Evolutionary conservation across 2,797 vertebrate species (phyloP).

Genomic region (Fringilla coelebs): DNA sequence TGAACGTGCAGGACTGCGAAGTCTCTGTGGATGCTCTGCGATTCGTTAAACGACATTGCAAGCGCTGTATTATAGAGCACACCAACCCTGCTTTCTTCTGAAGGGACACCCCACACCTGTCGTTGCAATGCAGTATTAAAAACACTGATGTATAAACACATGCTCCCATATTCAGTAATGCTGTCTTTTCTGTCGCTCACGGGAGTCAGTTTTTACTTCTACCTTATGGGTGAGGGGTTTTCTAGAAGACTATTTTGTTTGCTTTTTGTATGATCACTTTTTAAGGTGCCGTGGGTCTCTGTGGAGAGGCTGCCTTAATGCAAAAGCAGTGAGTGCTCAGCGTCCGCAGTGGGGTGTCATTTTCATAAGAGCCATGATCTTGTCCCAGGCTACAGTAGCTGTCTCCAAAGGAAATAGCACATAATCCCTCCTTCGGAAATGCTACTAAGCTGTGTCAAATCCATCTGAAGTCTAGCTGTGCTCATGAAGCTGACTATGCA

Average conservation of each 20-base stretch:
- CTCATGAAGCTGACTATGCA: constrained; percentile 41
- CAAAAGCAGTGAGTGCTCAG: constrained; percentile 15
- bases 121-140: constrained; percentile 45
- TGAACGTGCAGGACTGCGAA: constrained; percentile 98
- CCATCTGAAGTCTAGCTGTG: constrained; percentile 42
- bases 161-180: constrained; percentile 5
- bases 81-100: constrained; percentile 98
- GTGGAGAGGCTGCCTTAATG: constrained; percentile 3
- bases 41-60: constrained; percentile 93
- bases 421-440: constrained; percentile 54
- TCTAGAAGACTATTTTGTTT: constrained; percentile 39
- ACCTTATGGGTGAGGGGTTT: background rate
- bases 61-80: constrained; percentile 97
- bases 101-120: constrained; percentile 40
- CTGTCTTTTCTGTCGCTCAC: constrained; percentile 46
- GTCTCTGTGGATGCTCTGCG: constrained; percentile 92
- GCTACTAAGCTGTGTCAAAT: constrained; percentile 5
- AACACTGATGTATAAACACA: constrained; percentile 48
- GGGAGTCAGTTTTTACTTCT: constrained; percentile 43
- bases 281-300: background rate
- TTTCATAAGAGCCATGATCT: background rate
- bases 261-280: constrained; percentile 4
- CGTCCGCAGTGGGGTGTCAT: background rate
- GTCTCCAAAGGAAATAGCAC: constrained; percentile 59
- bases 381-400: constrained; percentile 27